A percentile compares a stretch with the other conserved stretches of the same genome.
phyloP scores from a whole-genome alignment of 2,797 vertebrate genomes.

The Sebastes cheni region DNA sequence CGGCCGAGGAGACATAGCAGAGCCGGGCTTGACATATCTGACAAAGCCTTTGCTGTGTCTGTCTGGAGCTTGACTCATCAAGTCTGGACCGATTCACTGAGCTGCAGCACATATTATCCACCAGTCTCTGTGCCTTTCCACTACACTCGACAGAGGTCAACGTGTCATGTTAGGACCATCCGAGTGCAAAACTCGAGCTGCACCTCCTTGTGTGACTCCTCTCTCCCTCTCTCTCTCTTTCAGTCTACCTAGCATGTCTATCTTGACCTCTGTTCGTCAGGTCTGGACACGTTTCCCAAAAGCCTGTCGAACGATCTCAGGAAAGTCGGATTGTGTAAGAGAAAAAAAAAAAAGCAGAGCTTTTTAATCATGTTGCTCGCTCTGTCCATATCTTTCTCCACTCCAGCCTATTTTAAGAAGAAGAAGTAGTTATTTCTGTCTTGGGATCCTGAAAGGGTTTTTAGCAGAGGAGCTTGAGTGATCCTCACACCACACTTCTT shows the following conservation, averaged over 20 bases:
- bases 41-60: slow-evolving; percentile 18
- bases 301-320: slow-evolving; percentile 7
- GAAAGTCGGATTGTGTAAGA: not conserved
- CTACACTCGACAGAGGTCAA: not conserved
- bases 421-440: slow-evolving; percentile 59
- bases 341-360: not conserved
- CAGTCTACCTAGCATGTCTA: not conserved
- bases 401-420: slow-evolving; percentile 57
- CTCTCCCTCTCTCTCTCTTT: not conserved
- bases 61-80: slow-evolving; percentile 43
- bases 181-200: slow-evolving; percentile 16
- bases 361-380: slow-evolving; percentile 19
- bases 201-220: not conserved
- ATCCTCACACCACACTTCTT: slow-evolving; percentile 37
- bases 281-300: slow-evolving; percentile 47
- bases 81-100: slow-evolving; percentile 46
- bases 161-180: slow-evolving; percentile 13
- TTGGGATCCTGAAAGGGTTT: slow-evolving; percentile 37
- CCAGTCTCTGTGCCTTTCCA: not conserved
- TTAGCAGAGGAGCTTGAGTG: slow-evolving; percentile 43
- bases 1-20: not conserved
- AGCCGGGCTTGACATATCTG: slow-evolving; percentile 26
- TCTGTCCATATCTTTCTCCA: slow-evolving; percentile 18
- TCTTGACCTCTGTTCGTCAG: slow-evolving; percentile 50
- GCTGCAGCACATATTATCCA: slow-evolving; percentile 22